phyloP scores from a whole-genome alignment of 1,140 invertebrate species.

The Drosophila nigrodunni region DNA sequence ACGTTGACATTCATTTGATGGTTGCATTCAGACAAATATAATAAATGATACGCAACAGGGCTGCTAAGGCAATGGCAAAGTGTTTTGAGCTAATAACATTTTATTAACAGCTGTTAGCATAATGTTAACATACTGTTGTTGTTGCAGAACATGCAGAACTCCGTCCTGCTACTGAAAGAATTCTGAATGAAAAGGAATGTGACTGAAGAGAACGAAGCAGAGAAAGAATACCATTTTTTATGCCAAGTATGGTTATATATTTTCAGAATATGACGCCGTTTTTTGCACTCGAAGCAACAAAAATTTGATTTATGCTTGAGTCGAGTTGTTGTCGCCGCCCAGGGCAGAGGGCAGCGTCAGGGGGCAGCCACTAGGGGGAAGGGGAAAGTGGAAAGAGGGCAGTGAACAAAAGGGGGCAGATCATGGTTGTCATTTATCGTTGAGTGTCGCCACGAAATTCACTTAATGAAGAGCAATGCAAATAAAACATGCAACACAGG shows the following conservation, averaged over 20 bases:
- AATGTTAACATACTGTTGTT: neutral
- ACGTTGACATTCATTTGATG: slow-evolving; percentile 65
- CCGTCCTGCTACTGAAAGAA: too few relatives aligned
- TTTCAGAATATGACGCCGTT: slow-evolving; percentile 28
- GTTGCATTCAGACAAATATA: slow-evolving; percentile 36
- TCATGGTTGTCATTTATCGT: slow-evolving; percentile 1
- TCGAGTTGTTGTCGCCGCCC: slow-evolving; percentile 40
- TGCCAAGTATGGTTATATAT: neutral
- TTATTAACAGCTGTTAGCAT: neutral
- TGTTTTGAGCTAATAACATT: neutral
- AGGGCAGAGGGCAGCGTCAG: neutral
- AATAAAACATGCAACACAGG: slow-evolving; percentile 26
- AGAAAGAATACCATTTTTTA: slow-evolving; percentile 17
- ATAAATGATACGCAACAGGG: slow-evolving; percentile 5
- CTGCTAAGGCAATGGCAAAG: neutral
- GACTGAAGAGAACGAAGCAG: neutral
- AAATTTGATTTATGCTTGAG: slow-evolving; percentile 74
- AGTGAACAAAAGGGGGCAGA: neutral
- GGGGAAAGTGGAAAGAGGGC: neutral
- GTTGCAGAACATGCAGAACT: neutral
- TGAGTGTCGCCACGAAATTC: slow-evolving; percentile 30
- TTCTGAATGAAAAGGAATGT: slow-evolving; percentile 21
- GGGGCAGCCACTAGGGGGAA: neutral
- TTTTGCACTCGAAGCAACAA: slow-evolving; percentile 45
- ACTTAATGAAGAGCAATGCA: slow-evolving; percentile 42